Evolutionary conservation across 2,888 invertebrate genomes (phyloP), one percentile per base, ranked within the genome.

Genomic region (Drosophila neonasuta): DNA sequence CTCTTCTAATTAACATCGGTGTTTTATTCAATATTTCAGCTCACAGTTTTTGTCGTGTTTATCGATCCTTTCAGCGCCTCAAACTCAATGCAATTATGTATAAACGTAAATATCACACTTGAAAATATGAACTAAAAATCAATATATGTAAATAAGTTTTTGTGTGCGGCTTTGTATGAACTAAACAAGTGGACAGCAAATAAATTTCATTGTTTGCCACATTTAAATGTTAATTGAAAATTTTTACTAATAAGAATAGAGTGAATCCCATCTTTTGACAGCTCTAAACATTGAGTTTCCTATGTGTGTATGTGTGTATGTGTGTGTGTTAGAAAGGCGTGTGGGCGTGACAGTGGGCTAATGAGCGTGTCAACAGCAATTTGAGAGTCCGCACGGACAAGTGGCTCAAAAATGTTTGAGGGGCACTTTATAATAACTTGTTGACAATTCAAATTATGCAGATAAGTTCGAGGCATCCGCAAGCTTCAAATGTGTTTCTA

Each of bases 371-470:
- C 60, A 66, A 59, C 57, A 46, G 54, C 63, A 52, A 48, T 63
- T 52, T 17, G 48, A 46, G 42, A 39, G 42, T 17, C 36, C n/a
- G 13, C 41, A 36, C 32, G 50, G 42, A 55, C 45, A 50, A 70
- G 66, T 49, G 56, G 30, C 66, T 45, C 42, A 49, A 24, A 63
- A 69, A 63, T 56, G 59, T 71, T 44, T 13, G 51, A 61, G 13
- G 49, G 59, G 42, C 57, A 61, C 30, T 73, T 65, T 68, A 59
- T 73, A 68, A 79, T 70, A 76, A 79, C 66, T 78, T 73, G 77
- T 68, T 77, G 77, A 80, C 80, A 79, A 68, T 78, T 64, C 45
- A 70, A 79, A 79, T 78, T 79, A 79, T 66, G 74, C 77, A 77
- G 63, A 76, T 68, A 45, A 64, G 52, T 69, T 54, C 13, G 50